Percentiles rank a stretch among this genome's conserved stretches.
These are phyloP conservation scores for Dendrocincla fuliginosa DNA, from an alignment of 2,797 vertebrate genomes.

Conservation along the genomic window DNA sequence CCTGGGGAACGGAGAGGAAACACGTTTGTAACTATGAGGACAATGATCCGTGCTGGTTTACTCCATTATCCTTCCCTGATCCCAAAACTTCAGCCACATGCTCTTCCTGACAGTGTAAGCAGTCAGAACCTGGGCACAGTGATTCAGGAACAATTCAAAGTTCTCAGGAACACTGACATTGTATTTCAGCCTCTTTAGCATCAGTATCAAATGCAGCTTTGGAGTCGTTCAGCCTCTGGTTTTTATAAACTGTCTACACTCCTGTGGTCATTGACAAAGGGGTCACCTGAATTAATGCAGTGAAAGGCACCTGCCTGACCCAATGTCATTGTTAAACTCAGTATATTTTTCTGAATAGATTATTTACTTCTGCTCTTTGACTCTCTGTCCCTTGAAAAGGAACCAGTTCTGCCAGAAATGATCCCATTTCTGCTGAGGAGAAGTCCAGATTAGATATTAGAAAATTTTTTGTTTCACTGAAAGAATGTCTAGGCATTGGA, in stretches of 20 bases:
- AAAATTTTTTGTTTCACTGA: neutral
- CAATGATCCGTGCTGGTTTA: neutral
- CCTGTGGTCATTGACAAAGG: neutral
- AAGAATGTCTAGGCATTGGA: neutral
- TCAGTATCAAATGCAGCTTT: neutral
- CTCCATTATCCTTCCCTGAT: neutral
- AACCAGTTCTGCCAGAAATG: neutral
- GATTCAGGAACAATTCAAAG: neutral
- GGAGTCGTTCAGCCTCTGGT: neutral
- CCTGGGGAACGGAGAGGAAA: neutral
- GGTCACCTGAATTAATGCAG: neutral
- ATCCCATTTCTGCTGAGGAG: neutral
- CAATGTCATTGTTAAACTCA: neutral
- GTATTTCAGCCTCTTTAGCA: neutral
- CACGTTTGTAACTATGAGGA: neutral
- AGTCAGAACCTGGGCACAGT: neutral
- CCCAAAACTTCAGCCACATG: accelerated
- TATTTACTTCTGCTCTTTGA: neutral
- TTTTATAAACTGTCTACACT: neutral
- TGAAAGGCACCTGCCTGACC: neutral
- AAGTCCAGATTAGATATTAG: neutral
- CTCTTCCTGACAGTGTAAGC: neutral
- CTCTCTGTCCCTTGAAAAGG: neutral
- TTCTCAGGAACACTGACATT: neutral
- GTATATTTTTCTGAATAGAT: neutral